These are phyloP conservation scores for Hydrozoanthus tunicans DNA, from an alignment of 64 coral and sea anemone genomes.

Conservation along the genomic window DNA sequence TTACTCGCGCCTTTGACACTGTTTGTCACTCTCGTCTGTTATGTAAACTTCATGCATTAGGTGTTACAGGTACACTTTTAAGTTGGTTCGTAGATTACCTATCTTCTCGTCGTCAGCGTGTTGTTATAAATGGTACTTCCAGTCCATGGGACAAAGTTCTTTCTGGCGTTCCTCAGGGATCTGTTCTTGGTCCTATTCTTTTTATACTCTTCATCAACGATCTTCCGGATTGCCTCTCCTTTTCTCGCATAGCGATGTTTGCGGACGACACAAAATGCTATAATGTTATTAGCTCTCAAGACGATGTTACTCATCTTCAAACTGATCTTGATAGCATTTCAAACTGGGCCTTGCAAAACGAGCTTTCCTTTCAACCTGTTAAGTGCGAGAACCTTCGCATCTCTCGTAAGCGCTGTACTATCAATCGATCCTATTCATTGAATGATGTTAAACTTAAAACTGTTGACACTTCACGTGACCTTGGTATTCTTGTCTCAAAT, in stretches of 20 bases:
- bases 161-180: too few relatives aligned
- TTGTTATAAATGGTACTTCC: too few relatives aligned
- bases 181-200: too few relatives aligned
- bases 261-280: too few relatives aligned
- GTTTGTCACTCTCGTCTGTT: slow-evolving; percentile 19
- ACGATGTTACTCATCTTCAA: background rate
- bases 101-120: background rate
- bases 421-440: slow-evolving; percentile 25
- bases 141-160: too few relatives aligned
- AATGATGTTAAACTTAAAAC: slow-evolving; percentile 42
- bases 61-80: background rate
- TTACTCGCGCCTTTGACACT: slow-evolving; percentile 3
- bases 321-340: background rate
- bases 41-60: background rate
- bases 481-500: slow-evolving; percentile 25
- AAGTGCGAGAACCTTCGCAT: slow-evolving; percentile 36
- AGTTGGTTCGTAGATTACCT: slow-evolving; percentile 13
- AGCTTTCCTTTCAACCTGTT: slow-evolving; percentile 1
- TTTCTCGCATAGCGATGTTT: too few relatives aligned
- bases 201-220: too few relatives aligned
- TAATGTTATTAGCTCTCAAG: too few relatives aligned
- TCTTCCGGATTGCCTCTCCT: too few relatives aligned
- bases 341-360: background rate
- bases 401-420: slow-evolving; percentile 32
- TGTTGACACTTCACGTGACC: slow-evolving; percentile 24